Base-by-base conservation (phyloP, 2,113 vertebrate genomes). In the Myiozetetes cayanensis region DNA sequence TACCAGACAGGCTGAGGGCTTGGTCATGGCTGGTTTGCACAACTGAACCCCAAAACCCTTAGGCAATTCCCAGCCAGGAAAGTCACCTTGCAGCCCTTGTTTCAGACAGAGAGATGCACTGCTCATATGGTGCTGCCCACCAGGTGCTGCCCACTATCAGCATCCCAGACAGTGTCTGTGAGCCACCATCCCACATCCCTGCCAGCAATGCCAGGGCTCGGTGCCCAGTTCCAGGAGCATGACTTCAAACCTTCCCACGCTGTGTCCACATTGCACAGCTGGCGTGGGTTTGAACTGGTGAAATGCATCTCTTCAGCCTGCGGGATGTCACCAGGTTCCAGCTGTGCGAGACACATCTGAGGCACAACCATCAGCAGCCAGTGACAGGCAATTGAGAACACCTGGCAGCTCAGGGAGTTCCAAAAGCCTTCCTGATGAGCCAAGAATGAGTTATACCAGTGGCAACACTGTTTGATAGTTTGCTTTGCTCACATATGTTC, bases 21-120 rank as follows among this genome's bases (percentile, higher is more conserved):
- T 0, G 0, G 17, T 25, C 21, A 2, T 14, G 2, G 22, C 23
- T 20, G 8, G 3, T 33, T 35, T 23, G 22, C 20, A 6, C 1
- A 2, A 43, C 71, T 23, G 47, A 46, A 53, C 33, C 37, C 14
- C 4, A 43, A 8, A 44, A 8, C 4, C 67, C 31, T 7, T 22
- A 22, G 56, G 11, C 33, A 30, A 27, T 24, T 14, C 41, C 37
- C 68, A 37, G 33, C 10, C 28, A 5, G 46, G 43, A 84, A 44
- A 11, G 1, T 7, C 52, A 12, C 52, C 70, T 0, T 30, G 43
- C 12, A 33, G 59, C 28, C 52, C 33, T 30, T 3, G 1, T 46
- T 44, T 25, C 61, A 44, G 37, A 21, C 24, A 53, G 53, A 18
- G 2, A 10, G n/a, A 21, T 6, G 37, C 28, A 37, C 50, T 41